Evolutionary conservation across 2,113 vertebrate species (phyloP).

Genomic region (Equus przewalskii): DNA sequence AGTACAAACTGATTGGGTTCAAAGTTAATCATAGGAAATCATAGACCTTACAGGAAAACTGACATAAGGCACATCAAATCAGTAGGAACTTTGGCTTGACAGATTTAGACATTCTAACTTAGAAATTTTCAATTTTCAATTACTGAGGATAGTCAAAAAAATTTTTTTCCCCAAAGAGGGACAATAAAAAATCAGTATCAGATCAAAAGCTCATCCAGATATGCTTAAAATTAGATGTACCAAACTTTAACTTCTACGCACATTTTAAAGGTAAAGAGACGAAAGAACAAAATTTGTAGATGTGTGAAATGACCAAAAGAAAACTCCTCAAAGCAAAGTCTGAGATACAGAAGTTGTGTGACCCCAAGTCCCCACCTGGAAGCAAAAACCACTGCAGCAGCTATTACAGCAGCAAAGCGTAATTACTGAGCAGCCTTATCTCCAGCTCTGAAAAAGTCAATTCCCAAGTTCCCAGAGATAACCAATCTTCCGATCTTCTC

Average conservation of each 20-base stretch:
- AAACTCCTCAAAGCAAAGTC: background rate
- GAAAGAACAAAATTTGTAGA: background rate
- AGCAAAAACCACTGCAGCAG: background rate
- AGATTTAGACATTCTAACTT: background rate
- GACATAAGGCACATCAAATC: slow-evolving; percentile 60
- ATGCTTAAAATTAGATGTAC: background rate
- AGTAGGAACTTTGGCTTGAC: slow-evolving; percentile 34
- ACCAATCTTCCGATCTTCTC: background rate
- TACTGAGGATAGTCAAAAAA: background rate
- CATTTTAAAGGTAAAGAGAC: background rate
- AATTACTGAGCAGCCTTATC: background rate
- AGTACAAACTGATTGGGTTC: background rate
- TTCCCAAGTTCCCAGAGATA: background rate
- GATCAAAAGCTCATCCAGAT: background rate
- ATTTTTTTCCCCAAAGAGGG: background rate
- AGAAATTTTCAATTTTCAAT: slow-evolving; percentile 14
- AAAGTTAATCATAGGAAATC: background rate
- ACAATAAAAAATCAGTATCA: background rate
- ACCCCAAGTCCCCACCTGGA: background rate
- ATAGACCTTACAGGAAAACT: background rate
- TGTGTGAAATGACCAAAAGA: background rate
- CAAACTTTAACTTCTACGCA: background rate
- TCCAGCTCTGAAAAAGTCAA: background rate
- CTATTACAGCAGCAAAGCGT: background rate
- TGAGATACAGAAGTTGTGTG: background rate